A percentile compares a stretch with the other conserved stretches of the same genome.
Evolutionary conservation across 2,797 vertebrate species (phyloP).

Genomic region (Hybognathus amarus): DNA sequence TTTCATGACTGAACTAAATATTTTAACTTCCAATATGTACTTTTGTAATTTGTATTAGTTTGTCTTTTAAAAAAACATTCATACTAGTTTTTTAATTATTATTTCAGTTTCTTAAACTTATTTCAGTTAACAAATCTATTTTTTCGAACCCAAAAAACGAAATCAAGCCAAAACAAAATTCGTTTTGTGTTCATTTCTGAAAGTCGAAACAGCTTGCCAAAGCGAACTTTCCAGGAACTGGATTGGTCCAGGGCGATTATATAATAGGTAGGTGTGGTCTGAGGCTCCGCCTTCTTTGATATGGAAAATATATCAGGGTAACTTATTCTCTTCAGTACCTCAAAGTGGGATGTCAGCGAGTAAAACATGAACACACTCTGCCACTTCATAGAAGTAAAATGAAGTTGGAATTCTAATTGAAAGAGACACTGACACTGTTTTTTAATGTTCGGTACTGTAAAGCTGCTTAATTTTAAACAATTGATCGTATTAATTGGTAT

Average conservation of each 20-base stretch:
- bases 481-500: not conserved
- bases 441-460: not conserved
- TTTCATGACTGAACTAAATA: not conserved
- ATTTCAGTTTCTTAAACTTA: not conserved
- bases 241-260: not conserved
- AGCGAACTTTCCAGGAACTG: too few species aligned
- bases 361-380: too few species aligned
- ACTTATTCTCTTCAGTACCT: not conserved
- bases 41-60: not conserved
- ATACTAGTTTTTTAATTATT: not conserved
- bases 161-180: not conserved
- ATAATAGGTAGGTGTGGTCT: not conserved
- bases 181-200: not conserved
- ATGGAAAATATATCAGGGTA: too few species aligned
- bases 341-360: not conserved
- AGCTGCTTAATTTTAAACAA: not conserved
- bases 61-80: not conserved
- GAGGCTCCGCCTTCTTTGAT: not conserved
- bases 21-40: not conserved
- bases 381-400: not conserved
- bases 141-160: not conserved
- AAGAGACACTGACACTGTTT: not conserved
- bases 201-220: not conserved
- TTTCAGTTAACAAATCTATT: not conserved
- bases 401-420: not conserved